These are phyloP conservation scores for Pachymerium ferrugineum DNA, from an alignment of 2,888 invertebrate species.

Conservation along the genomic window DNA sequence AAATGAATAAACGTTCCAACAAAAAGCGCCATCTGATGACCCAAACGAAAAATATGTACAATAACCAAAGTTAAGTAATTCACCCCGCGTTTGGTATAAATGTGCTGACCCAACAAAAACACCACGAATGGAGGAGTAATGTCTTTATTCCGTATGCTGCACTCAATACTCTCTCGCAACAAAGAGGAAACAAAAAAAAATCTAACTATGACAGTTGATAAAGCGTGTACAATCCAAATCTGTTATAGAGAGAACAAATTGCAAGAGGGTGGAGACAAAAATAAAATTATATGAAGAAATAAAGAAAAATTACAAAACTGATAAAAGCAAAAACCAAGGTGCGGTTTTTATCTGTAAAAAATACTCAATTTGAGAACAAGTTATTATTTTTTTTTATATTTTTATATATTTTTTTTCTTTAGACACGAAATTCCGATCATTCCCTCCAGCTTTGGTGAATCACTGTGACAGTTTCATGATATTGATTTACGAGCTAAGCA, in stretches of 20 bases:
- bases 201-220: neutral
- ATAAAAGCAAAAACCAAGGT: neutral
- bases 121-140: neutral
- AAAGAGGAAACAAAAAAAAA: neutral
- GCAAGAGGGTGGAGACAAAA: neutral
- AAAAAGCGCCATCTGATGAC: no score
- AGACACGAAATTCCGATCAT: neutral
- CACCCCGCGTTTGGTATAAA: no score
- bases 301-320: neutral
- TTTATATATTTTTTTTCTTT: neutral
- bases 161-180: slow-evolving; percentile 16
- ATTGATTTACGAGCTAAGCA: neutral
- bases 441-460: slow-evolving; percentile 2
- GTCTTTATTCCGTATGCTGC: neutral
- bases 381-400: neutral
- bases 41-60: no score
- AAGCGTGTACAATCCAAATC: neutral
- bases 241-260: neutral
- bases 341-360: no score
- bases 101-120: no score
- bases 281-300: neutral
- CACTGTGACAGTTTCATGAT: slow-evolving; percentile 2
- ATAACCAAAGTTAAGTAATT: no score
- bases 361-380: no score
- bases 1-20: no score